Conservation (phyloP, 2,888 invertebrate genomes). For the Sericinus montela region DNA sequence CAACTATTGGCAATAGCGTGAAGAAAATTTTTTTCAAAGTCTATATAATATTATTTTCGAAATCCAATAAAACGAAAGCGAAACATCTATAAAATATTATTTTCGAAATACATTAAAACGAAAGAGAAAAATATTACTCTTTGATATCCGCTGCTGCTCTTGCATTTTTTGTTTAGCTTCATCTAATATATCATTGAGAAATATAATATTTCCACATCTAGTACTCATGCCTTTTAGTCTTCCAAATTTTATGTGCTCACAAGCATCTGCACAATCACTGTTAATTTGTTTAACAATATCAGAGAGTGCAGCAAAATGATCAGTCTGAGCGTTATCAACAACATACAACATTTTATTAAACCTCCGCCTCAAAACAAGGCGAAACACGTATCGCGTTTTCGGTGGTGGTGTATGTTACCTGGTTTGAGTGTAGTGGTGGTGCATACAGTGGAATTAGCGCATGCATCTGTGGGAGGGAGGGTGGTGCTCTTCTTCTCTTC, state of each 20-base stretch:
- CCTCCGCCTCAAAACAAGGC: too few species aligned
- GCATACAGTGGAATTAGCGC: too few species aligned
- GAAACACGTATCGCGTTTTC: too few species aligned
- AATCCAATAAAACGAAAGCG: too few species aligned
- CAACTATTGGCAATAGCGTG: too few species aligned
- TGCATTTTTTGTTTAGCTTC: constrained; percentile 88
- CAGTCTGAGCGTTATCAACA: constrained; percentile 89
- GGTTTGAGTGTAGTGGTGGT: not conserved
- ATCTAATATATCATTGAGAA: constrained; percentile 91
- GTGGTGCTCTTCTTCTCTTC: too few species aligned
- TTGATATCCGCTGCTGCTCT: constrained; percentile 83
- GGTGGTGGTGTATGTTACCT: constrained; percentile 75
- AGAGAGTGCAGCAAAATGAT: constrained; percentile 87
- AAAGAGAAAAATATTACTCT: constrained; percentile 79
- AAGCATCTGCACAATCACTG: constrained; percentile 72
- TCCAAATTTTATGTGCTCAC: constrained; percentile 92
- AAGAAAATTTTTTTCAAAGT: too few species aligned
- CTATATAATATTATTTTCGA: too few species aligned
- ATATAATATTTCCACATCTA: constrained; percentile 91
- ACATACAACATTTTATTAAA: constrained; percentile 95
- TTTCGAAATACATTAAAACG: too few species aligned
- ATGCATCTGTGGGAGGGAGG: too few species aligned
- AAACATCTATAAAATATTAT: too few species aligned
- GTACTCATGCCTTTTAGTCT: constrained; percentile 96
- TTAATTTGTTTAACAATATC: constrained; percentile 81